Evolutionary conservation across 2,113 vertebrate genomes (phyloP).

Genomic region (Microcebus griseorufus): DNA sequence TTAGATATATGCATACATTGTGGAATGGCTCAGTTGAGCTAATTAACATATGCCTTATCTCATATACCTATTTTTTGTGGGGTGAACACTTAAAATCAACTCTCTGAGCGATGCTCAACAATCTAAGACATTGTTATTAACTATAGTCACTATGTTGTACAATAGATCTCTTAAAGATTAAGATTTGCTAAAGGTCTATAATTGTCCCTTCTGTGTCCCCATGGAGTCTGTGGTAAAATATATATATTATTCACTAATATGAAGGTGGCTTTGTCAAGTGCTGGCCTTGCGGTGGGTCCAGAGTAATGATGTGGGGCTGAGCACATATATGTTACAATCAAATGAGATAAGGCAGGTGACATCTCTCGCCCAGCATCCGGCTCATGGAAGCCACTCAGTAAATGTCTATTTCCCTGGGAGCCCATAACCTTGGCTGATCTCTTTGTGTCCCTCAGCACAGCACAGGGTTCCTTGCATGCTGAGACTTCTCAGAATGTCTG

Average conservation of each 20-base stretch:
- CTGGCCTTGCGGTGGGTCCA: not conserved
- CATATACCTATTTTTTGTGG: not conserved
- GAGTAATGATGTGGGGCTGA: not conserved
- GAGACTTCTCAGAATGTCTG: slow-evolving; percentile 29
- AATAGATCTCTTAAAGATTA: not conserved
- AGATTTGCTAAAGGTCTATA: not conserved
- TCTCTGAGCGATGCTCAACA: not conserved
- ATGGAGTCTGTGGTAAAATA: not conserved
- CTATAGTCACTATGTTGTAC: not conserved
- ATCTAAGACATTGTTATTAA: not conserved
- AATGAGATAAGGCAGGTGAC: slow-evolving; percentile 1
- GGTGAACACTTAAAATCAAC: not conserved
- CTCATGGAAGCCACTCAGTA: not conserved
- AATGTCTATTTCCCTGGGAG: slow-evolving; percentile 30
- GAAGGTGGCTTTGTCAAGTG: not conserved
- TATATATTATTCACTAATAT: not conserved
- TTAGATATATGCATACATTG: not conserved
- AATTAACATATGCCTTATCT: not conserved
- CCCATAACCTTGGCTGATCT: slow-evolving; percentile 26
- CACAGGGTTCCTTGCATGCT: not conserved
- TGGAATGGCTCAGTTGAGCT: not conserved
- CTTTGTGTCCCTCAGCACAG: not conserved
- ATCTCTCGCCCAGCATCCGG: not conserved
- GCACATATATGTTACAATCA: not conserved
- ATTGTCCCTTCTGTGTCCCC: not conserved